Evolutionary conservation across 2,888 invertebrate species (phyloP).

Genomic region (Agonopterix alstromeriana): DNA sequence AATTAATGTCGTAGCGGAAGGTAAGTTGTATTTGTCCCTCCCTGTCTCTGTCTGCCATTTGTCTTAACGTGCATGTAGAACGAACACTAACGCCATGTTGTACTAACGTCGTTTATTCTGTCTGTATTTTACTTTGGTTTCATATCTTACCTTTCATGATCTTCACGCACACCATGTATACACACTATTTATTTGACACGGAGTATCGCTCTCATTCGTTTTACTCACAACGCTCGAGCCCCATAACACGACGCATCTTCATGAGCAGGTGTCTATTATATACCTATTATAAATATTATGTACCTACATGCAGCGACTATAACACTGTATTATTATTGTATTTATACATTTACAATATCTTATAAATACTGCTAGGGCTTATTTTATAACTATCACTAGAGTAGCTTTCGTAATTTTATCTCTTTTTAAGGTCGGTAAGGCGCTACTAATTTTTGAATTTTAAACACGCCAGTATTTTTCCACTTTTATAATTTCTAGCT

Average conservation of each 20-base stretch:
- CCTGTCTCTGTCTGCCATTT: constrained; percentile 46
- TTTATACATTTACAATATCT: constrained; percentile 29
- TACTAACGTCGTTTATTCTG: constrained; percentile 36
- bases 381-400: constrained; percentile 54
- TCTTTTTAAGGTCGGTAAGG: constrained; percentile 41
- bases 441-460: constrained; percentile 43
- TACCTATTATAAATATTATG: constrained; percentile 17
- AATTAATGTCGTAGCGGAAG: constrained; percentile 40
- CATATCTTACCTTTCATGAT: constrained; percentile 59
- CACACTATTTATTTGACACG: constrained; percentile 44
- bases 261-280: constrained; percentile 17
- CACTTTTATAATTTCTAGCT: constrained; percentile 52
- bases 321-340: constrained; percentile 26
- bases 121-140: constrained; percentile 46
- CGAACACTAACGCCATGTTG: constrained; percentile 36
- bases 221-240: constrained; percentile 32
- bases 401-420: constrained; percentile 48
- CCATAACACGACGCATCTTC: constrained; percentile 36
- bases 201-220: constrained; percentile 44
- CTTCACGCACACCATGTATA: constrained; percentile 55
- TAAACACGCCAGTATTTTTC: constrained; percentile 57
- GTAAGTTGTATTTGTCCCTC: constrained; percentile 60
- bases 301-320: constrained; percentile 22
- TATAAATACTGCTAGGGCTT: constrained; percentile 54
- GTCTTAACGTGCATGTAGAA: constrained; percentile 56